These are phyloP conservation scores for Phoenicopterus ruber DNA, from an alignment of 2,113 vertebrate genomes.

Conservation along the genomic window DNA sequence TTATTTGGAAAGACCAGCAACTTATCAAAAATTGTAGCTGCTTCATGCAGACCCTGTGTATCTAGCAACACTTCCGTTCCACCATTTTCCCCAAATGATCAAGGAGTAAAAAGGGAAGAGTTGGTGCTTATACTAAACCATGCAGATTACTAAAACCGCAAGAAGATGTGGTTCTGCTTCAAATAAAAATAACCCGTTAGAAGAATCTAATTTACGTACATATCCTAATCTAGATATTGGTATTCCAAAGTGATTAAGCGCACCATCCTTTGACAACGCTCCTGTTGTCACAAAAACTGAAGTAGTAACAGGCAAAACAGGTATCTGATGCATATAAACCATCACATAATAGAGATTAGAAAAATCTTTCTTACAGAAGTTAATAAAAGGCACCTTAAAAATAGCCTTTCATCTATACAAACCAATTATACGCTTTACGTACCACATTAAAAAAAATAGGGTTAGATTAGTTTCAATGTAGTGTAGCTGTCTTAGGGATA, in stretches of 20 bases:
- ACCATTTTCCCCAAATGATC: neutral
- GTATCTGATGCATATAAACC: neutral
- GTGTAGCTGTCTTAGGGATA: neutral
- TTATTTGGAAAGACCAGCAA: neutral
- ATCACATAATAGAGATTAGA: neutral
- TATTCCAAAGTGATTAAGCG: neutral
- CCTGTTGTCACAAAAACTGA: neutral
- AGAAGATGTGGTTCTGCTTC: neutral
- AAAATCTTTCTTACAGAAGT: neutral
- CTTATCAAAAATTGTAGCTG: neutral
- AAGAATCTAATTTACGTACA: neutral
- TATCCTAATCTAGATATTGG: neutral
- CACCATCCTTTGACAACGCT: neutral
- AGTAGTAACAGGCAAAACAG: neutral
- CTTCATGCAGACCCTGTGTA: neutral
- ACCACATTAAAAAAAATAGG: neutral
- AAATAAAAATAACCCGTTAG: neutral
- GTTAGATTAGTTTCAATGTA: neutral
- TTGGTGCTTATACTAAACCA: neutral
- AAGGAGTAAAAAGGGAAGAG: neutral
- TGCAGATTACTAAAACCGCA: neutral
- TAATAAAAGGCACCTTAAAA: neutral
- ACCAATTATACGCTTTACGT: neutral
- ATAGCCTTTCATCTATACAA: neutral
- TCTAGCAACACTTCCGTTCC: neutral